Conservation (phyloP, 2,797 vertebrate species). For the Pseudotriccus pelzelni region DNA sequence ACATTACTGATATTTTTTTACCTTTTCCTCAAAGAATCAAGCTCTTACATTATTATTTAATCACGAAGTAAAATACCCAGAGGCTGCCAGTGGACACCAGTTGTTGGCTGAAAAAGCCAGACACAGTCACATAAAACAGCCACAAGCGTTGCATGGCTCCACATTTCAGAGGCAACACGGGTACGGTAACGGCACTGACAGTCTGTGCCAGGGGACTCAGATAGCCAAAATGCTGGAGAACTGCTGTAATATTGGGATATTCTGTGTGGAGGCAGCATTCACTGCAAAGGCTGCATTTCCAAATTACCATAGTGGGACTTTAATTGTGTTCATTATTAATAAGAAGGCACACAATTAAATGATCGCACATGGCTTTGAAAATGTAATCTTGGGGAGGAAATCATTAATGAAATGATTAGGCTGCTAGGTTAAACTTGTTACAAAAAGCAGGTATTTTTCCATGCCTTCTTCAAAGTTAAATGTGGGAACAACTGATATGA, state of each 20-base stretch:
- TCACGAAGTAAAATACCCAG: neutral
- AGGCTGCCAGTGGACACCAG: neutral
- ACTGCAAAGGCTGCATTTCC: neutral
- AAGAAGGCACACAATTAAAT: conserved; percentile 15
- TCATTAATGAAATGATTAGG: neutral
- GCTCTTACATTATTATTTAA: neutral
- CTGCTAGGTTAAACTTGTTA: neutral
- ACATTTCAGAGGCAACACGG: neutral
- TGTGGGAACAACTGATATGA: neutral
- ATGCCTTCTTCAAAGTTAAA: neutral
- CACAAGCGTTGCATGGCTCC: fast-evolving
- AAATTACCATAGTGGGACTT: neutral
- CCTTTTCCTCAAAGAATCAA: neutral
- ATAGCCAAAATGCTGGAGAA: neutral
- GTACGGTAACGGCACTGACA: neutral
- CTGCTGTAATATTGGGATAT: neutral
- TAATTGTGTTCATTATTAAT: conserved; percentile 19
- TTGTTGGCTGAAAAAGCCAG: neutral
- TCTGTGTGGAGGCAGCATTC: neutral
- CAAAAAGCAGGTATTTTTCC: neutral
- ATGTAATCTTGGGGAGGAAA: conserved; percentile 19
- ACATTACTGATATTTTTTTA: neutral
- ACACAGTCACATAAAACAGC: neutral
- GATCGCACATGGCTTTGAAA: neutral
- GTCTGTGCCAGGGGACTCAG: neutral